These are phyloP conservation scores for Mycteria americana DNA, from an alignment of 2,797 vertebrate genomes.

Conservation along the genomic window DNA sequence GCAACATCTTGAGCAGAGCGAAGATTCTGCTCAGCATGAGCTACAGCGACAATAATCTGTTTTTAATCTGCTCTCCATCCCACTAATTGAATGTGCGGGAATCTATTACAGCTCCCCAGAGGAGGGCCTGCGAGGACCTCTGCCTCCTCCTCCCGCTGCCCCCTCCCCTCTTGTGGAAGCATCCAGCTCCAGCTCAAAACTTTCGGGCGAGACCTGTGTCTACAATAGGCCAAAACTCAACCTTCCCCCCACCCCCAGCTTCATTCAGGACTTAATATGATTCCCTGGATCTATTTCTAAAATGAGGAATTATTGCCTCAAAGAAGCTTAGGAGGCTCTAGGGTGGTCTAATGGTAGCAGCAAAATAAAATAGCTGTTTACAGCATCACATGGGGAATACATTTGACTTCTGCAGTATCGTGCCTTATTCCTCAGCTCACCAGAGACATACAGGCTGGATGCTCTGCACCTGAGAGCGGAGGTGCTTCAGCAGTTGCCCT, in stretches of 20 bases:
- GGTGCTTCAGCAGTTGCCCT: neutral
- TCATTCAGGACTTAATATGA: neutral
- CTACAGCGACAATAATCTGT: neutral
- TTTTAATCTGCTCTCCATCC: neutral
- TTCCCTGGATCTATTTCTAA: neutral
- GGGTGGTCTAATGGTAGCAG: neutral
- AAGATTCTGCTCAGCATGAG: neutral
- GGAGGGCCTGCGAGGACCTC: neutral
- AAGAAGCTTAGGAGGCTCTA: neutral
- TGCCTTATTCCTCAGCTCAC: neutral
- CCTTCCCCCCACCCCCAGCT: neutral
- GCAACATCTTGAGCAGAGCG: neutral
- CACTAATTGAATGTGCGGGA: neutral
- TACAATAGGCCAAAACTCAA: neutral
- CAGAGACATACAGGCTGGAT: rapidly evolving
- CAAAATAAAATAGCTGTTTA: neutral
- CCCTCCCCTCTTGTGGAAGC: neutral
- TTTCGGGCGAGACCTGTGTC: neutral
- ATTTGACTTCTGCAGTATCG: neutral
- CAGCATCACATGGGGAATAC: neutral
- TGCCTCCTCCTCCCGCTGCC: neutral
- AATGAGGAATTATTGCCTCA: neutral
- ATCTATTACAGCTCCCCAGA: neutral
- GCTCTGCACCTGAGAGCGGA: neutral
- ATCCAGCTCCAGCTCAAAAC: neutral